A percentile compares a stretch with the other conserved stretches of the same genome.
phyloP scores from a whole-genome alignment of 2,797 vertebrate genomes.

The Alectoris magna region DNA sequence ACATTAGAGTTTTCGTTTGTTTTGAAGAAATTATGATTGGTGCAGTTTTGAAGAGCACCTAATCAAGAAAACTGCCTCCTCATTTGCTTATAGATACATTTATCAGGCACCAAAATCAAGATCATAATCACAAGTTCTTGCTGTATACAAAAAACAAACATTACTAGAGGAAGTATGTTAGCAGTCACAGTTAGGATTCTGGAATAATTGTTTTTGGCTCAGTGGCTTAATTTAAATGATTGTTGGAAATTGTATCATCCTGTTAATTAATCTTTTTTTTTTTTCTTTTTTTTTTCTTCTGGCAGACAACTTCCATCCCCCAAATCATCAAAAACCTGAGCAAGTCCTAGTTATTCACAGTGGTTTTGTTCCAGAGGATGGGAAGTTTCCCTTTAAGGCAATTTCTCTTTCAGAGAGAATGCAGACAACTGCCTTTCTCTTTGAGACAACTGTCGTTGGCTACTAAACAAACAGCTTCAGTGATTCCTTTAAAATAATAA shows the following conservation, averaged over 20 bases:
- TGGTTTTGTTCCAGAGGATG: not conserved
- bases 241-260: not conserved
- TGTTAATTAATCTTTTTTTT: not conserved
- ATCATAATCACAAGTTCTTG: slow-evolving; percentile 1
- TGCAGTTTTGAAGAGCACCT: not conserved
- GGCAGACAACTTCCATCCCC: not conserved
- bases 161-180: not conserved
- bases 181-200: not conserved
- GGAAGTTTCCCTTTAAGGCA: not conserved
- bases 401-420: not conserved
- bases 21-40: not conserved
- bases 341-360: not conserved
- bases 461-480: not conserved
- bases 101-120: not conserved
- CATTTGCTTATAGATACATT: not conserved
- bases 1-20: not conserved
- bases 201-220: not conserved
- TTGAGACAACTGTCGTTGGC: not conserved
- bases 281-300: not conserved
- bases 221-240: not conserved
- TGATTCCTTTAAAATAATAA: not conserved
- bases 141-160: slow-evolving; percentile 20
- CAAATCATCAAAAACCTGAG: not conserved
- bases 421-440: not conserved
- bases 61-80: not conserved